Evolutionary conservation across 2,888 invertebrate species (phyloP).

Genomic region (Meta bourneti): DNA sequence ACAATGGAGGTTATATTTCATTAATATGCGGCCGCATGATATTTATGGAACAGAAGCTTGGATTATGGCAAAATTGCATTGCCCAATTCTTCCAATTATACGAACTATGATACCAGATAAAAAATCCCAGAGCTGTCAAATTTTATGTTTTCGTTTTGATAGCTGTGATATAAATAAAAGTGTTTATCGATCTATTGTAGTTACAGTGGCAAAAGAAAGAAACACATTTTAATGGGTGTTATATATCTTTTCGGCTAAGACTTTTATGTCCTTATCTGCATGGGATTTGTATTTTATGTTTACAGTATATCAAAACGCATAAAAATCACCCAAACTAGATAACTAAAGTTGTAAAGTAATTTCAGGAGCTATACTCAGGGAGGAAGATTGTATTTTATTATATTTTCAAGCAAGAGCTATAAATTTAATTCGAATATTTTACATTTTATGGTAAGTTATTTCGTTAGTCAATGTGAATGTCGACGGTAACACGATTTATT

Average conservation of each 20-base stretch:
- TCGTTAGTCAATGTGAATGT: not conserved
- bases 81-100: too few relatives aligned
- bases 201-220: not conserved
- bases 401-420: not conserved
- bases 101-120: too few relatives aligned
- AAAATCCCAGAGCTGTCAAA: not conserved
- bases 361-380: not conserved
- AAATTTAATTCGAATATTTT: not conserved
- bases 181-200: not conserved
- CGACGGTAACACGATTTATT: not conserved
- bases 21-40: too few relatives aligned
- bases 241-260: not conserved
- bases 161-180: not conserved
- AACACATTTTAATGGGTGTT: not conserved
- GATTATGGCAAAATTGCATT: too few relatives aligned
- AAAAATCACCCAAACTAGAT: not conserved
- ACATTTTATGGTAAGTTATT: not conserved
- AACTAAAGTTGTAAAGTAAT: not conserved
- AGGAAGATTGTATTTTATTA: not conserved
- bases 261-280: not conserved
- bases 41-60: too few relatives aligned
- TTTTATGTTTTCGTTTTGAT: not conserved
- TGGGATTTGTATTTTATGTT: not conserved
- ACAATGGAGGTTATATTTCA: too few relatives aligned
- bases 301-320: not conserved